Evolutionary conservation across 2,113 vertebrate genomes (phyloP), one percentile per base, ranked within the genome.

Genomic region (Paedocypris sp.): DNA sequence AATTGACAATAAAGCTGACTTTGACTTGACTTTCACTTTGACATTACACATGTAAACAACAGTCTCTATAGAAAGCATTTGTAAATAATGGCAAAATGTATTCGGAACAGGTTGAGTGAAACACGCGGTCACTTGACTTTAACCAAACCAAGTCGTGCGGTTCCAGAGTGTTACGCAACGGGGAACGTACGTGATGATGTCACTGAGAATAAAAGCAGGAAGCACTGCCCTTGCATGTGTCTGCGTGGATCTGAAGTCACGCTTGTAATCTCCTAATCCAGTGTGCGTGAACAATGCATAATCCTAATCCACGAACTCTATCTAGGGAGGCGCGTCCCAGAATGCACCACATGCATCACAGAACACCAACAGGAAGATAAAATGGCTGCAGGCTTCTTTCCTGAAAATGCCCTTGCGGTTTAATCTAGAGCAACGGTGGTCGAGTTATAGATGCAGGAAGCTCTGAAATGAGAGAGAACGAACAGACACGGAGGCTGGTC

Each of bases 251-350:
- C 64, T 61, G 73, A 67, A 74, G 69, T 68, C 66, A 45, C 52
- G 50, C 33, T 12, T 41, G 35, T 85, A 83, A 86, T 82, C 83
- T 79, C 52, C 70, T 85, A 77, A 85, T 72, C 65, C 80, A 70
- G 46, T 22, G 42, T 28, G 38, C 45, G 29, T 25, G 47, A 54
- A 45, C 20, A 18, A 26, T 32, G 46, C 22, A 32, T 73, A 69
- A 76, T 62, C 60, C 67, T 71, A 71, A 76, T 73, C 71, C 31
- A 35, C 15, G 43, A 25, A 12, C 50, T 16, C 33, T 7, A 22
- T 6, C 13, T 32, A 23, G 45, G 26, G 19, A 19, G 41, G 42
- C 49, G 25, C 43, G 66, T 61, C 41, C 46, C 56, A 62, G 39
- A 50, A 59, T 59, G 23, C 56, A 63, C 15, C 45, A 20, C 10